Percentiles rank a stretch among this genome's conserved stretches.
Evolutionary conservation across 2,888 invertebrate species (phyloP).

Genomic region (Dryococelus australis): DNA sequence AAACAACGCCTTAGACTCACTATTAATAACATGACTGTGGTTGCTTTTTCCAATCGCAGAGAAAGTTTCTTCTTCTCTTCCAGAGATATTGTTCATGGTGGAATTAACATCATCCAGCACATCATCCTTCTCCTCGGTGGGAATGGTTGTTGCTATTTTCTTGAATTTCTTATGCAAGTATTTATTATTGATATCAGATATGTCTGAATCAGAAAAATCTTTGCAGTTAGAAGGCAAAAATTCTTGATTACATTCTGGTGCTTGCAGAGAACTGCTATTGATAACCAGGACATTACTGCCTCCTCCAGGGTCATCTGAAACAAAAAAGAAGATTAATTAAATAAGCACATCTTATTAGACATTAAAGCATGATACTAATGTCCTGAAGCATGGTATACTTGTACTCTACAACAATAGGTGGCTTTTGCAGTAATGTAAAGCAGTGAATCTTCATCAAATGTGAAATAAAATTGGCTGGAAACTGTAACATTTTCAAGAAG

Average conservation of each 20-base stretch:
- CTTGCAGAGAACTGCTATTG: background rate
- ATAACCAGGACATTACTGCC: background rate
- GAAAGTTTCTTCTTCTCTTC: background rate
- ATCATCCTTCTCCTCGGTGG: conserved; percentile 40
- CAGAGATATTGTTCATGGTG: background rate
- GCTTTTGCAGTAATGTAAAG: too few species aligned
- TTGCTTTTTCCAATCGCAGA: background rate
- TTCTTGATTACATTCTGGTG: background rate
- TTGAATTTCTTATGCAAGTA: conserved; percentile 95
- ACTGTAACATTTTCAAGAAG: too few species aligned
- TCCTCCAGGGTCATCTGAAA: conserved; percentile 41
- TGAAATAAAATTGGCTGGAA: too few species aligned
- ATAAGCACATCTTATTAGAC: too few species aligned
- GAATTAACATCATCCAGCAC: background rate
- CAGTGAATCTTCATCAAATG: too few species aligned
- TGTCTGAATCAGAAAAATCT: background rate
- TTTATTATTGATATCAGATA: conserved; percentile 57
- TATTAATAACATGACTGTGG: background rate
- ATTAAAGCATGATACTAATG: too few species aligned
- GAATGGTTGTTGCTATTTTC: conserved; percentile 74
- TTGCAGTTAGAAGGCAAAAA: background rate
- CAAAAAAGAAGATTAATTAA: background rate
- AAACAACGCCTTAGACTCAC: background rate
- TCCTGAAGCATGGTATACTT: too few species aligned
- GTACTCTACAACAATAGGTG: too few species aligned